phyloP scores from a whole-genome alignment of 1,140 invertebrate genomes.

The Physella acuta region DNA sequence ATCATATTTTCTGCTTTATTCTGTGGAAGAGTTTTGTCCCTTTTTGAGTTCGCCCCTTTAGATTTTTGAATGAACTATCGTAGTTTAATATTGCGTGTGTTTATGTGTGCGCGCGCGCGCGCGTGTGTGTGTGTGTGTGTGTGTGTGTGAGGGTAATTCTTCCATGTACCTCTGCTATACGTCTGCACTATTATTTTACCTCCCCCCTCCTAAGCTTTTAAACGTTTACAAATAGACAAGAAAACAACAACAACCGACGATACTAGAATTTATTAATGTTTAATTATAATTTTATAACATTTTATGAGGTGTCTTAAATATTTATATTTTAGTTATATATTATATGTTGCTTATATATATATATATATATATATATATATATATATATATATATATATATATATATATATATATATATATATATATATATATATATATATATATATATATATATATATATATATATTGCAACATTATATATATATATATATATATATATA shows the following conservation, averaged over 20 bases:
- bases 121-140: conserved; percentile 2
- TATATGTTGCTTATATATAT: too few relatives aligned
- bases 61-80: background rate
- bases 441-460: background rate
- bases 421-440: background rate
- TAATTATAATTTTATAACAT: too few relatives aligned
- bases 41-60: background rate
- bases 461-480: background rate
- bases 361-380: too few relatives aligned
- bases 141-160: background rate
- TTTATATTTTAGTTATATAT: too few relatives aligned
- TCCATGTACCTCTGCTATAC: background rate
- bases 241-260: background rate
- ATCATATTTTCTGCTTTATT: too few relatives aligned
- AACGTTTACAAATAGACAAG: background rate
- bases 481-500: background rate
- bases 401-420: too few relatives aligned
- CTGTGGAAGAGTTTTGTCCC: too few relatives aligned
- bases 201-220: background rate
- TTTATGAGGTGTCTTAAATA: background rate
- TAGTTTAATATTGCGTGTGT: background rate
- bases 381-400: too few relatives aligned
- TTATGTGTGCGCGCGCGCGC: background rate
- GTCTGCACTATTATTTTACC: too few relatives aligned
- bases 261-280: background rate